These are phyloP conservation scores for Leptinotarsa juncta DNA, from an alignment of 2,888 invertebrate species.

Conservation along the genomic window DNA sequence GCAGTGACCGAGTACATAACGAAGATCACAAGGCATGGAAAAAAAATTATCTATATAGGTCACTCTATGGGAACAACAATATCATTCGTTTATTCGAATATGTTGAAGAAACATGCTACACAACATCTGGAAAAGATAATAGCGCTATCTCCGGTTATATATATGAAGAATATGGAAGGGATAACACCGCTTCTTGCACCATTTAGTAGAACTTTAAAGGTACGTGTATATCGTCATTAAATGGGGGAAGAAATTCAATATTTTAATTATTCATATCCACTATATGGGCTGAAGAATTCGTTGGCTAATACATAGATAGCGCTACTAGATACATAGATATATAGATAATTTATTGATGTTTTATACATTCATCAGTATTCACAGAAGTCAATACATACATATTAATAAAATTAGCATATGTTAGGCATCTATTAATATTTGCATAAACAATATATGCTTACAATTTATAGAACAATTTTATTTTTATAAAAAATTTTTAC, in stretches of 20 bases:
- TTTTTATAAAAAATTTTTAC: no score
- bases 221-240: slow-evolving; percentile 1
- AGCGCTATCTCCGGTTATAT: slow-evolving; percentile 76
- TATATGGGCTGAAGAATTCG: no score
- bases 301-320: no score
- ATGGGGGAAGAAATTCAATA: neutral
- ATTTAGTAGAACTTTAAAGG: slow-evolving; percentile 20
- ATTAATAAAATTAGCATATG: no score
- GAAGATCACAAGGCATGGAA: slow-evolving; percentile 62
- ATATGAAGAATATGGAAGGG: slow-evolving; percentile 68
- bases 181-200: slow-evolving; percentile 33
- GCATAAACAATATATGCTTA: no score
- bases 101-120: slow-evolving; percentile 74
- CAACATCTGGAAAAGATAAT: slow-evolving; percentile 74
- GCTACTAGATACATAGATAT: no score
- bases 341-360: no score
- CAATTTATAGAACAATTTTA: no score
- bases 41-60: slow-evolving; percentile 77
- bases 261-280: no score
- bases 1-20: slow-evolving; percentile 81
- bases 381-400: no score
- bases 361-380: no score
- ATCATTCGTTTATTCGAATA: slow-evolving; percentile 75
- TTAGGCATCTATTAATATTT: no score
- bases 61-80: slow-evolving; percentile 89